Evolutionary conservation across 2,113 vertebrate species (phyloP), one percentile per base, ranked within the genome.

Genomic region (Furnarius figulus): DNA sequence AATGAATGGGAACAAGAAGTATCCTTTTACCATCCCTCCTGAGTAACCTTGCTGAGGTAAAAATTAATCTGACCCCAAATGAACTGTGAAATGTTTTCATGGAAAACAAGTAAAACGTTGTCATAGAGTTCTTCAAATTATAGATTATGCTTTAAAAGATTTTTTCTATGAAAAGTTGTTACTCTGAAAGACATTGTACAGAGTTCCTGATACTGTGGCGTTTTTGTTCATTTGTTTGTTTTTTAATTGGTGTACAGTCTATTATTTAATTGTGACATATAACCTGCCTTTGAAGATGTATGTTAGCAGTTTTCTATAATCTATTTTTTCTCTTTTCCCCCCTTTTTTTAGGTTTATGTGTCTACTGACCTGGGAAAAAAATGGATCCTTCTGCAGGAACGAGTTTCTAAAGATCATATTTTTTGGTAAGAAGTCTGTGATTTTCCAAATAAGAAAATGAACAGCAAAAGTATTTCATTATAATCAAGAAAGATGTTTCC

Each of bases 341-440:
- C 71, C 8, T 13, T 70, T 81, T 93, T 77, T 3, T 95, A 99
- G 99, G 98, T 99, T 25, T 99, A 98, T 42, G 98, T 98, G 30
- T 99, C 99, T 0, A 89, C 95, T 19, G 99, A 99, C 96, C 94
- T 99, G 97, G 99, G 99, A 15, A 98, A 97, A 92, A 99, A 98
- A 97, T 99, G 99, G 99, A 98, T 95, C 6, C 97, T 99, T 49
- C 97, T 99, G n/a, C 99, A 99, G 95, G 99, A 99, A 85, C 98
- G 97, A 31, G 99, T 99, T 90, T 99, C 99, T 89, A 99, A 99
- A 96, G 99, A 99, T 90, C 98, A 98, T 77, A 97, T 99, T 65
- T 99, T 98, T 98, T 99, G 99, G 99, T 99, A 96, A 98, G 98
- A 65, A 63, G 3, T 12, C 19, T 55, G 10, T 58, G 62, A 31